Base-by-base conservation (phyloP, 1,140 invertebrate species). In the Maconellicoccus hirsutus region DNA sequence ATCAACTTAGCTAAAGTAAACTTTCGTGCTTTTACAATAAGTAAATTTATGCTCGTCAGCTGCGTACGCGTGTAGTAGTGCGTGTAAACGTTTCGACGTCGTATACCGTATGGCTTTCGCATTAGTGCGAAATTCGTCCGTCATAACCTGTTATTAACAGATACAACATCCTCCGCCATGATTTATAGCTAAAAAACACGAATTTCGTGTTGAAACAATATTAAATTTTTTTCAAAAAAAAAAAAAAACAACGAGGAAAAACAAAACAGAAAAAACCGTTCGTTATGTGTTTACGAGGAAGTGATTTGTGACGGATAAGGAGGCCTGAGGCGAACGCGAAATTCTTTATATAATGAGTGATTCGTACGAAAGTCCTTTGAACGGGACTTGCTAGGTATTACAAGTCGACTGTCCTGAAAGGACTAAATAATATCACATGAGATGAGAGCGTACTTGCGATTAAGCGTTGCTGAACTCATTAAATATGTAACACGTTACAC, bases 61-160 rank as follows among this genome's bases (percentile, higher is more conserved):
- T 33, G 29, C 12, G 29, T 33, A 16, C 42, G 2, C 6, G 42
- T 52, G 42, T 52, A 52, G 6, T 19, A 16, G 42, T 52, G 42
- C 42, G 42, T 52, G 16, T 16, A 52, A 52, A 52, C 10, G n/a
- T 19, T 33, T 33, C 29, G 29, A 6, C 29, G 12, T 12, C 29
- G n/a, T 52, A 16, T 52, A 52, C 42, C 42, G 42, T 52, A 52
- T 52, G 42, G 42, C 42, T 52, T 52, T 52, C 42, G 42, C 42
- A 52, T 52, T 52, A 52, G 42, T 16, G 42, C 42, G n/a, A 52
- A 52, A 52, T 52, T 52, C 42, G 42, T 52, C 42, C 42, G 42
- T 52, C 42, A 52, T 52, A 52, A 52, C 42, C 42, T 52, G 42
- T 52, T 52, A 52, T 52, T 52, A 52, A 14, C 42, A 52, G 42